Percentiles rank a stretch among this genome's conserved stretches.
Evolutionary conservation across 2,888 invertebrate species (phyloP).

Genomic region (Agonopterix subpropinquella): DNA sequence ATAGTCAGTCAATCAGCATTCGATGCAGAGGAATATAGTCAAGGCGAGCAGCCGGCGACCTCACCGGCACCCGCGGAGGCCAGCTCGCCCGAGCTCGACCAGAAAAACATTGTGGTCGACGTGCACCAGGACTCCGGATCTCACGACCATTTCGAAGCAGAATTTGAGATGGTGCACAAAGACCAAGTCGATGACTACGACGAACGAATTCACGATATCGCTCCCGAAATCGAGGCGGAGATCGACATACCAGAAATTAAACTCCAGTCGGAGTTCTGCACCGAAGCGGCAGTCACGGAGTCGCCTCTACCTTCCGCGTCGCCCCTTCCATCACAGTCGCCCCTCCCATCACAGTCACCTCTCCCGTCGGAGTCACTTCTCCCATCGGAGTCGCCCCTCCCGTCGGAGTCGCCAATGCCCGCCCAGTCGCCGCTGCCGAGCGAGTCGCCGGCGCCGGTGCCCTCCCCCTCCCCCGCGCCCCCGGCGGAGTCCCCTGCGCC

Average conservation of each 20-base stretch:
- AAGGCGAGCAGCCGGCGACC: conserved; percentile 18
- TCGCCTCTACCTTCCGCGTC: conserved; percentile 15
- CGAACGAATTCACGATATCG: conserved; percentile 11
- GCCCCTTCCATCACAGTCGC: conserved; percentile 14
- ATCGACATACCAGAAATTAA: background rate
- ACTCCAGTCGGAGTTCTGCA: background rate
- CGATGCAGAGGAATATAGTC: background rate
- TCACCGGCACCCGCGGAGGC: conserved; percentile 23
- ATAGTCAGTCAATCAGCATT: conserved; percentile 4
- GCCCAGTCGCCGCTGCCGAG: conserved; percentile 13
- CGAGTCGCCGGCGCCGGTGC: conserved; percentile 21
- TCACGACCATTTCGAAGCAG: conserved; percentile 8
- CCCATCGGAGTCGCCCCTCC: conserved; percentile 14
- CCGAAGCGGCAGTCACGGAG: conserved; percentile 8
- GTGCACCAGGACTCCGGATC: conserved; percentile 26
- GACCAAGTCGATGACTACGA: conserved; percentile 6
- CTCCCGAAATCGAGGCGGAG: background rate
- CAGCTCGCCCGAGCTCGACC: conserved; percentile 13
- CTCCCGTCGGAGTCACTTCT: conserved; percentile 15
- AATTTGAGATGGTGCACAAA: background rate
- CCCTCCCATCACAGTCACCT: conserved; percentile 17
- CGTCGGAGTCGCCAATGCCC: conserved; percentile 16
- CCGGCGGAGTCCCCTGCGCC: conserved; percentile 13
- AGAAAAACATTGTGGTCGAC: conserved; percentile 27
- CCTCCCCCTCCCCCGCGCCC: conserved; percentile 16